Conservation (phyloP, 2,113 vertebrate species). For the Neogobius melanostomus region DNA sequence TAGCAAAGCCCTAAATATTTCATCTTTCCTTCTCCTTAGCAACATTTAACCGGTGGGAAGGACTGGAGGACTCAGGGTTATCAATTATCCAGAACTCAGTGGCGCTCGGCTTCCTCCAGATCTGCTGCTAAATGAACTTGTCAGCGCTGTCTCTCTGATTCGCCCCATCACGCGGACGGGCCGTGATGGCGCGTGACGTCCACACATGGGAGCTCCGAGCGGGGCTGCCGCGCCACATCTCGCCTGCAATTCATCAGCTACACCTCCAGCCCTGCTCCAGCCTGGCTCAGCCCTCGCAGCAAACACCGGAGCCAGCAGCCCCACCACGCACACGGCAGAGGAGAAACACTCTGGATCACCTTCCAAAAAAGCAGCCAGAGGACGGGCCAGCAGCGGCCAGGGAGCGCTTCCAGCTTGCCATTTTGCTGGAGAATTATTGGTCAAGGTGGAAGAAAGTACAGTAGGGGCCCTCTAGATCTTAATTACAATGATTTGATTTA, state of each 20-base stretch:
- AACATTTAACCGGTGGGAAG: slow-evolving; percentile 24
- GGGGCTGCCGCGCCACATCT: slow-evolving; percentile 84
- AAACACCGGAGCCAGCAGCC: slow-evolving; percentile 68
- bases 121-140: slow-evolving; percentile 83
- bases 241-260: slow-evolving; percentile 82
- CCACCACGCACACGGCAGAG: slow-evolving; percentile 62
- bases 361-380: slow-evolving; percentile 78
- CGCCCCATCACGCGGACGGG: slow-evolving; percentile 77
- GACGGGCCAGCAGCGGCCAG: slow-evolving; percentile 38
- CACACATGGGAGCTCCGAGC: slow-evolving; percentile 77
- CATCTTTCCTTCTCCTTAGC: too few species aligned
- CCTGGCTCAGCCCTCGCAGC: slow-evolving; percentile 48
- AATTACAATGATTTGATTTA: too few species aligned
- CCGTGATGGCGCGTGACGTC: slow-evolving; percentile 81
- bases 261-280: slow-evolving; percentile 16
- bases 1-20: too few species aligned
- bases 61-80: slow-evolving; percentile 64
- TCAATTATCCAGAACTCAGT: slow-evolving; percentile 79
- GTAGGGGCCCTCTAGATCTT: neutral
- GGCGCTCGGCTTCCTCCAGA: slow-evolving; percentile 75
- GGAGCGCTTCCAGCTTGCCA: slow-evolving; percentile 47
- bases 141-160: slow-evolving; percentile 80
- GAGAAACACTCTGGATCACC: slow-evolving; percentile 72
- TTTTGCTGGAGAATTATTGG: slow-evolving; percentile 18
- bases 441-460: neutral